Evolutionary conservation across 1,140 invertebrate species (phyloP).

Genomic region (Stegodyphus mimosarum): DNA sequence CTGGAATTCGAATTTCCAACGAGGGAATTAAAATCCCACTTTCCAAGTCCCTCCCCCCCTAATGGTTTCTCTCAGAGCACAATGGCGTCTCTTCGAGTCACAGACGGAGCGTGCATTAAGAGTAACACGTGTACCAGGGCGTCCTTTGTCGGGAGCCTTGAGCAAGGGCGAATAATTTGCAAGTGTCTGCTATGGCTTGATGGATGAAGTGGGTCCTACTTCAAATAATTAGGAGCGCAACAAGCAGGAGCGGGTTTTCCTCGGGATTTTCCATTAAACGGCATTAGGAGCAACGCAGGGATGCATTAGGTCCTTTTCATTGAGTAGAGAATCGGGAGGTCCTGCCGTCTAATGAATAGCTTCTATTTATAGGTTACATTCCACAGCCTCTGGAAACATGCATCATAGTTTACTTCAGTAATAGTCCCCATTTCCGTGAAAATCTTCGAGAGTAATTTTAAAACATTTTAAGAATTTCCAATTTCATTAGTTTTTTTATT

Average conservation of each 20-base stretch:
- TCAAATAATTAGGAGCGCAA: constrained; percentile 48
- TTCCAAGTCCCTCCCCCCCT: too few relatives aligned
- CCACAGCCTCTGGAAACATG: not conserved
- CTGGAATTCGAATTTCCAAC: not conserved
- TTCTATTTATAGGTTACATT: not conserved
- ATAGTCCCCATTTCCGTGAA: not conserved
- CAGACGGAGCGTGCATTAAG: constrained; percentile 14
- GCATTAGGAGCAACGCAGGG: constrained; percentile 26
- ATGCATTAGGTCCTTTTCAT: not conserved
- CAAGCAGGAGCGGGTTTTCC: constrained; percentile 9
- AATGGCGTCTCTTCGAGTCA: not conserved
- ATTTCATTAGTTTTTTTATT: too few relatives aligned
- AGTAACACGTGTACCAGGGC: constrained; percentile 49
- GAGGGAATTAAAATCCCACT: not conserved
- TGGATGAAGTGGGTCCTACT: constrained; percentile 42
- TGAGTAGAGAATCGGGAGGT: not conserved
- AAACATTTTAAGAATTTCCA: too few relatives aligned
- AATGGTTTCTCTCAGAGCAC: not conserved
- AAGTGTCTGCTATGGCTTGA: constrained; percentile 46
- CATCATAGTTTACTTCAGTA: not conserved
- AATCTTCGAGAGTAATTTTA: too few relatives aligned
- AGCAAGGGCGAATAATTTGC: constrained; percentile 41
- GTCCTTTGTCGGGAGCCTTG: constrained; percentile 42
- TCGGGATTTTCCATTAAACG: constrained; percentile 54
- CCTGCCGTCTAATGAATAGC: not conserved